Conservation (phyloP, 1,140 invertebrate species). For the Ctenoplectra terminalis region DNA sequence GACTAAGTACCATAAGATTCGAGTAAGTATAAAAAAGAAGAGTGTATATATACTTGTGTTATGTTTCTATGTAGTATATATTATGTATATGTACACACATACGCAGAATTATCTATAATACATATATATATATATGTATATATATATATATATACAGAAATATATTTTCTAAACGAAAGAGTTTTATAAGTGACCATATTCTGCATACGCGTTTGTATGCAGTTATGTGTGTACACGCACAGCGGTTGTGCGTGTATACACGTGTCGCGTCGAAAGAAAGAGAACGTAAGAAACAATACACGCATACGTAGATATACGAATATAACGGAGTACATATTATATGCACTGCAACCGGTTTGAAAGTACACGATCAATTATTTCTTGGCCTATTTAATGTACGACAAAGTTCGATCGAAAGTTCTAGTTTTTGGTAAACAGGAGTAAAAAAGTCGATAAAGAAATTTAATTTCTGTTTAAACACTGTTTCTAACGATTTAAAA, state of each 20-base stretch:
- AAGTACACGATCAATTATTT: background rate
- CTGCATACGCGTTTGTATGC: conserved; percentile 32
- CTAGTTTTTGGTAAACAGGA: too few relatives aligned
- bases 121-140: conserved; percentile 9
- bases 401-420: background rate
- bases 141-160: conserved; percentile 3
- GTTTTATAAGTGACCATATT: conserved; percentile 74
- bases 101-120: conserved; percentile 28
- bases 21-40: conserved; percentile 16
- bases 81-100: conserved; percentile 14
- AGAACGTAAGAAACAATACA: conserved; percentile 26
- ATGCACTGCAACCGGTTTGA: background rate
- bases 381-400: background rate
- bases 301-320: conserved; percentile 63
- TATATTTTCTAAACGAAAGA: conserved; percentile 52
- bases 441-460: too few relatives aligned
- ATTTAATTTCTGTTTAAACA: too few relatives aligned
- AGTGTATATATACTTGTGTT: conserved; percentile 34
- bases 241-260: background rate
- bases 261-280: conserved; percentile 21
- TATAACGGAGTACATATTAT: conserved; percentile 24
- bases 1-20: conserved; percentile 3
- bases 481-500: too few relatives aligned
- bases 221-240: background rate
- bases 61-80: conserved; percentile 33